phyloP scores from a whole-genome alignment of 2,797 vertebrate genomes.

The Apogon talboti region DNA sequence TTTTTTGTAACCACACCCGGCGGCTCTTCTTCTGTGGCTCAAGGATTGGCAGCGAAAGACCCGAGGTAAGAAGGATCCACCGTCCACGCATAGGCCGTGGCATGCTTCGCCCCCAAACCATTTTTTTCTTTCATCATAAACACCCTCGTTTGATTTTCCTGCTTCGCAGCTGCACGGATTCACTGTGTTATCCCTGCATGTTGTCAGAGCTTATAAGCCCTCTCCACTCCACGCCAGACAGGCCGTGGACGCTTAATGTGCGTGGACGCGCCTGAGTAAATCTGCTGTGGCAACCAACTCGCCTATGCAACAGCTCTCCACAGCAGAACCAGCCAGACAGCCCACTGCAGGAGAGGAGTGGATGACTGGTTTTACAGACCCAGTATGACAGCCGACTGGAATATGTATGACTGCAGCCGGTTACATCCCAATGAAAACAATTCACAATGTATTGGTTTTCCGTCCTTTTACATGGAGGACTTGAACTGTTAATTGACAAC shows the following conservation, averaged over 20 bases:
- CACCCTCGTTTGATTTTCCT: not conserved
- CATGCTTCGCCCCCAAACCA: not conserved
- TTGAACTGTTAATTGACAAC: not conserved
- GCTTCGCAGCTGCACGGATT: slow-evolving; percentile 16
- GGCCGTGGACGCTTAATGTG: slow-evolving; percentile 51
- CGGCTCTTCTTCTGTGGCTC: slow-evolving; percentile 66
- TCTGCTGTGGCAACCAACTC: slow-evolving; percentile 67
- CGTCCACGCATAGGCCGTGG: slow-evolving; percentile 26
- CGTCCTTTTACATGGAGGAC: not conserved
- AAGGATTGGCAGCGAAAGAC: slow-evolving; percentile 57
- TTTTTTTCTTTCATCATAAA: not conserved
- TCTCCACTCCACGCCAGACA: slow-evolving; percentile 23
- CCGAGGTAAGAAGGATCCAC: slow-evolving; percentile 71
- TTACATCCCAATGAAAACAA: slow-evolving; percentile 14
- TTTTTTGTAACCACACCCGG: slow-evolving; percentile 83
- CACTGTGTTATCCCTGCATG: slow-evolving; percentile 24
- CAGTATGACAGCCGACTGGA: not conserved
- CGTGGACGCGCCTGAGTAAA: slow-evolving; percentile 76
- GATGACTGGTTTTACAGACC: not conserved
- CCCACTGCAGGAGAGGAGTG: slow-evolving; percentile 30
- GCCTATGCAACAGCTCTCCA: slow-evolving; percentile 57
- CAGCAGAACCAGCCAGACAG: slow-evolving; percentile 11
- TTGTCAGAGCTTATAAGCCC: slow-evolving; percentile 31
- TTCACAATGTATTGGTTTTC: not conserved
- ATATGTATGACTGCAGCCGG: slow-evolving; percentile 16